Base-by-base conservation (phyloP, 2,888 invertebrate species). In the Rotaria socialis region DNA sequence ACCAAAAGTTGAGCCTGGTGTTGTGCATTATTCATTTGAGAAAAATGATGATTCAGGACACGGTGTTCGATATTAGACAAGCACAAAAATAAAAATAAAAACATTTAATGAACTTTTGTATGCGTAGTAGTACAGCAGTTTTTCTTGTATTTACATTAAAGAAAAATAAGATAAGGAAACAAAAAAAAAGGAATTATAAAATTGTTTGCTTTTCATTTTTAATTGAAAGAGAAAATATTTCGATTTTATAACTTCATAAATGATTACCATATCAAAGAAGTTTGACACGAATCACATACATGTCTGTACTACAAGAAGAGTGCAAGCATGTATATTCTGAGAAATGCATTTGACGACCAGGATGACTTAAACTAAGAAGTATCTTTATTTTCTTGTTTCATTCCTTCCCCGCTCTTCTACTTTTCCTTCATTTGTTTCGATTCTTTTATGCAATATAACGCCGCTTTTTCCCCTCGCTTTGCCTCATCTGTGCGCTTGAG, bases 91-190 rank as follows among this genome's bases (percentile, higher is more conserved):
- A 14, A 35, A 35, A 24, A 67, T 5, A 14, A 35, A 35, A 24
- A 67, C 35, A 35, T 35, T 24, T 56, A 56, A 56, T 41, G 27
- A 67, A 67, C 67, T 35, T 67, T 67, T 67, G 67, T 67, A 35
- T 35, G 19, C 67, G 19, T 67, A 41, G 67, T 67, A 67, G 67
- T 67, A 67, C 35, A 67, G 67, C 67, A 67, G 41, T 67, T 67
- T 55, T 67, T 67, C 35, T 67, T 67, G 67, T 67, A 67, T 67
- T 35, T 67, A 67, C 67, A 67, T 67, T 47, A 67, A 67, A 67
- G 16, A 19, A 35, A 27, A 41, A 67, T 67, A 67, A 67, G 35
- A 67, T 35, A 41, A 67, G 67, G 27, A 67, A 35, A 35, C 35
- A 35, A 35, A 35, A 35, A 35, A 35, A 35, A 35, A 67, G 35